Conservation (phyloP, 2,113 vertebrate species). For the Motacilla alba region DNA sequence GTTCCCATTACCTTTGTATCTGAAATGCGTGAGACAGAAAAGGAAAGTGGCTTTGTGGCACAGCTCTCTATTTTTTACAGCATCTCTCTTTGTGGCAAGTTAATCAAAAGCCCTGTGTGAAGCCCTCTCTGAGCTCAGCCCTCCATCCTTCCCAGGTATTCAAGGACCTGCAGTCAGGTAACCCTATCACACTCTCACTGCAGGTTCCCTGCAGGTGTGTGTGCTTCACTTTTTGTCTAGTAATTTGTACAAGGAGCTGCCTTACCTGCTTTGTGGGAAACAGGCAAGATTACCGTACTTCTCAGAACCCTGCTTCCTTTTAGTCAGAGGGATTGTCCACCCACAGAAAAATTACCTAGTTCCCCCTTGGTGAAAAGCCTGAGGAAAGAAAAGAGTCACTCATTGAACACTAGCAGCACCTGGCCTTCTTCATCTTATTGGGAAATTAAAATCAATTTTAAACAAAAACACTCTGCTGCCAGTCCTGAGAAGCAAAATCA, state of each 20-base stretch:
- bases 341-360: not conserved
- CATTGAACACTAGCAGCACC: not conserved
- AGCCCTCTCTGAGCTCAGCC: not conserved
- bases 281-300: not conserved
- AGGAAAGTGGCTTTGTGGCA: not conserved
- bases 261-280: not conserved
- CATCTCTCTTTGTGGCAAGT: not conserved
- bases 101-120: constrained; percentile 17
- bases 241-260: not conserved
- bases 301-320: not conserved
- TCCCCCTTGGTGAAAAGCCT: not conserved
- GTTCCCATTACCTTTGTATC: not conserved
- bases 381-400: not conserved
- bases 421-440: not conserved
- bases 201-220: not conserved
- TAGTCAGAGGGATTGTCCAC: not conserved
- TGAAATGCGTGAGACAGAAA: not conserved
- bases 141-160: not conserved
- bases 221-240: not conserved
- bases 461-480: not conserved
- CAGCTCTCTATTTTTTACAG: not conserved
- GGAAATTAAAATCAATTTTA: not conserved
- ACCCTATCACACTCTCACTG: not conserved
- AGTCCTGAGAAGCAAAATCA: not conserved
- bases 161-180: not conserved